phyloP scores from a whole-genome alignment of 2,797 vertebrate genomes.

The Hephaestus fuliginosus region DNA sequence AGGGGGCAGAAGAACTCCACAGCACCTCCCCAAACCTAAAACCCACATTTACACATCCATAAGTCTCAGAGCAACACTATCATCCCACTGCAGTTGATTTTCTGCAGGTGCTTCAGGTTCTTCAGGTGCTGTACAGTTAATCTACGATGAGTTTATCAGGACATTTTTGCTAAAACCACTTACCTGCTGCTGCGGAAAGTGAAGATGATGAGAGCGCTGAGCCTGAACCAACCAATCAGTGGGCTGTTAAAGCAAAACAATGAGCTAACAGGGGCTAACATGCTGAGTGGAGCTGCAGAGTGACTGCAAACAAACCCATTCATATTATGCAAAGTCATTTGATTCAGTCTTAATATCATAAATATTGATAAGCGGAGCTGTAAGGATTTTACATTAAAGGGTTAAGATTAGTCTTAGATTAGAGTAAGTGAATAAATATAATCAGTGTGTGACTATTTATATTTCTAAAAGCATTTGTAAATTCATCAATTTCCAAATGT shows the following conservation, averaged over 20 bases:
- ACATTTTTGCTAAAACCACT: background rate
- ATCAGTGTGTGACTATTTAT: background rate
- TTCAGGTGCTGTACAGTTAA: background rate
- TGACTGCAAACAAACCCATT: background rate
- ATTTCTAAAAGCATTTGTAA: background rate
- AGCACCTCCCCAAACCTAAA: background rate
- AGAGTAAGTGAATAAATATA: background rate
- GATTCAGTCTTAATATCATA: background rate
- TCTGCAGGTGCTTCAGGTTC: too few relatives aligned
- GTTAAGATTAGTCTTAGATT: background rate
- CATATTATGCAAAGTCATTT: background rate
- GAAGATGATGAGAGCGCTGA: background rate
- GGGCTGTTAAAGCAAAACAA: background rate
- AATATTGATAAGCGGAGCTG: background rate
- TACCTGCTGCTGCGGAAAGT: background rate
- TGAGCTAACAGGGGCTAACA: background rate
- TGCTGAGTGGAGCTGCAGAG: background rate
- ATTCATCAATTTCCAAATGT: background rate
- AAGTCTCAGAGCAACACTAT: background rate
- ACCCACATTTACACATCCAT: background rate
- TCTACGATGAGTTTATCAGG: background rate
- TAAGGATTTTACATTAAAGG: background rate
- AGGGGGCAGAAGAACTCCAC: constrained; percentile 24
- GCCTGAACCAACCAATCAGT: background rate
- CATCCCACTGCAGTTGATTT: too few relatives aligned